A percentile compares a stretch with the other conserved stretches of the same genome.
These are phyloP conservation scores for Sebastes oblongus DNA, from an alignment of 2,797 vertebrate genomes.

Conservation along the genomic window DNA sequence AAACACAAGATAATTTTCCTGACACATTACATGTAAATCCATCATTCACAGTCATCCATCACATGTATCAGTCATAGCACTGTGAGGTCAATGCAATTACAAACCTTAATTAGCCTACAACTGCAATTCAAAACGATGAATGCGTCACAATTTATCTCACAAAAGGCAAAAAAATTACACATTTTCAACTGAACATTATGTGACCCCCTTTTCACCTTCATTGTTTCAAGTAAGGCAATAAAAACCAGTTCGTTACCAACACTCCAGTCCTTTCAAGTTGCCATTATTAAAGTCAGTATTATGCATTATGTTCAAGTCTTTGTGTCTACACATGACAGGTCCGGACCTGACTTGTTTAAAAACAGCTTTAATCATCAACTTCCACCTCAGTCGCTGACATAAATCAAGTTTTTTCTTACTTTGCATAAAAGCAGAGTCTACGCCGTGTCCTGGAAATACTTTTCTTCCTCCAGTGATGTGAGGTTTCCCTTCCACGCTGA, in stretches of 20 bases:
- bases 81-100: not conserved
- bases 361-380: slow-evolving; percentile 16
- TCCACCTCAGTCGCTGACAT: slow-evolving; percentile 4
- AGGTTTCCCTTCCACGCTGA: slow-evolving; percentile 18
- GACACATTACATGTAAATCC: not conserved
- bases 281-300: not conserved
- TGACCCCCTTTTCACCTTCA: not conserved
- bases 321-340: slow-evolving; percentile 4
- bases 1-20: not conserved
- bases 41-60: slow-evolving; percentile 35
- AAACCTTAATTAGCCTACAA: not conserved
- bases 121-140: not conserved
- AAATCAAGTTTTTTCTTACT: slow-evolving; percentile 3
- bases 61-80: not conserved
- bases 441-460: slow-evolving; percentile 22
- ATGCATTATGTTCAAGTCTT: slow-evolving; percentile 24
- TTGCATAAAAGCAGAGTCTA: slow-evolving; percentile 11
- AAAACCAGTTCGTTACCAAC: not conserved
- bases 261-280: slow-evolving; percentile 12
- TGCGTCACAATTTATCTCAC: not conserved
- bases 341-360: slow-evolving; percentile 17
- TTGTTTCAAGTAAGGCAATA: slow-evolving; percentile 53
- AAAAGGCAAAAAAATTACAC: not conserved
- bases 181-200: not conserved
- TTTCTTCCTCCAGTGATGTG: slow-evolving; percentile 2